Conservation (phyloP, 1,140 invertebrate genomes). For the Drosophila navojoa region DNA sequence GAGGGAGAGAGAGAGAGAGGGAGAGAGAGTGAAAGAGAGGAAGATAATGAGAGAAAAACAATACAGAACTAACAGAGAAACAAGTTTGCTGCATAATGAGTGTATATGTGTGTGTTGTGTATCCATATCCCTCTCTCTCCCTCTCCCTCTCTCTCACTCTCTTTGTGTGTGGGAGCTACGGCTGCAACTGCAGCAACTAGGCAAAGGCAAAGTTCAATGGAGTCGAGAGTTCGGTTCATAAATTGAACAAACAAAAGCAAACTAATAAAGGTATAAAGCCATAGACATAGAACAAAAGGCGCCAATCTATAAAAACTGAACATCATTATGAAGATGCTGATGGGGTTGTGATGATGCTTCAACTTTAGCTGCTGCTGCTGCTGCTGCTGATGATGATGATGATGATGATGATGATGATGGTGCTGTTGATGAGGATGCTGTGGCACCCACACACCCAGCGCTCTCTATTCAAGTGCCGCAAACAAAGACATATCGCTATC, state of each 20-base stretch:
- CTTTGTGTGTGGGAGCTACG: slow-evolving; percentile 16
- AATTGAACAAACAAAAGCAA: slow-evolving; percentile 69
- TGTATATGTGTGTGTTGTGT: slow-evolving; percentile 9
- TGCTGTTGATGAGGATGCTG: background rate
- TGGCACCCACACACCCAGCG: slow-evolving; percentile 35
- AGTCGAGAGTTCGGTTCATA: slow-evolving; percentile 65
- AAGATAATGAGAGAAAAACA: slow-evolving; percentile 25
- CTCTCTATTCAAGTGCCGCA: slow-evolving; percentile 44
- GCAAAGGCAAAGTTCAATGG: slow-evolving; percentile 41
- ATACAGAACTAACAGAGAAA: slow-evolving; percentile 20
- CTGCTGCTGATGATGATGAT: too few relatives aligned
- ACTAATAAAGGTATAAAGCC: slow-evolving; percentile 66
- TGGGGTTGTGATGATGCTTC: slow-evolving; percentile 7
- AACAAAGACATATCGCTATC: slow-evolving; percentile 51
- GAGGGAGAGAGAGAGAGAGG: slow-evolving; percentile 4
- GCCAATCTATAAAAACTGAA: slow-evolving; percentile 37
- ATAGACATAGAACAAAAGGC: slow-evolving; percentile 46
- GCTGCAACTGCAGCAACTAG: slow-evolving; percentile 28
- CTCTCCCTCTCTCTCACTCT: background rate
- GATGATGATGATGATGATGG: too few relatives aligned
- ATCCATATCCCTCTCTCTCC: background rate
- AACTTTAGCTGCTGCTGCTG: too few relatives aligned
- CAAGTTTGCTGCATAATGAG: slow-evolving; percentile 31
- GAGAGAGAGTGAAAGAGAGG: background rate
- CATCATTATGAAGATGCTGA: slow-evolving; percentile 12